Evolutionary conservation across 2,113 vertebrate genomes (phyloP).

Genomic region (Pollachius pollachius): DNA sequence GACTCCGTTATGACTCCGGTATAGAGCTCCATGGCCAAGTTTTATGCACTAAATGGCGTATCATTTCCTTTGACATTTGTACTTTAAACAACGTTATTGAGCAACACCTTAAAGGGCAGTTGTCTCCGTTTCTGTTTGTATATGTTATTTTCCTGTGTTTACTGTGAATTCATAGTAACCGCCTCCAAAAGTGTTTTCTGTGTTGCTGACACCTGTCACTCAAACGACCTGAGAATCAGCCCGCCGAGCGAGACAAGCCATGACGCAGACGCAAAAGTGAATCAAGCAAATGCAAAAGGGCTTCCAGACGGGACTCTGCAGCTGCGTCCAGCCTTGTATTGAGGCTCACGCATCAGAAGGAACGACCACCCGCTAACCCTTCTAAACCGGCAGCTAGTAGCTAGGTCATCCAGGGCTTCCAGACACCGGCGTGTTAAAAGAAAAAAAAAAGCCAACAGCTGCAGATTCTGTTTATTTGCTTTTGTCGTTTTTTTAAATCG

Average conservation of each 20-base stretch:
- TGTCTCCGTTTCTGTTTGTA: conserved; percentile 29
- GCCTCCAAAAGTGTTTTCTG: conserved; percentile 53
- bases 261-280: conserved; percentile 51
- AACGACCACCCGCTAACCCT: conserved; percentile 49
- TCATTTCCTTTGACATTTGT: conserved; percentile 42
- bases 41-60: conserved; percentile 43
- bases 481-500: conserved; percentile 5
- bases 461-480: conserved; percentile 59
- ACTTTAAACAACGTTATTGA: conserved; percentile 34
- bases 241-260: conserved; percentile 67
- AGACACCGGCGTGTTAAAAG: conserved; percentile 66
- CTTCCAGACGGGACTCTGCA: conserved; percentile 69
- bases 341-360: conserved; percentile 61
- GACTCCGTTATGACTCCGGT: conserved; percentile 34
- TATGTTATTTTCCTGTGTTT: conserved; percentile 23
- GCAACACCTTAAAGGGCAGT: conserved; percentile 32
- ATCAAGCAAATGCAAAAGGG: conserved; percentile 64
- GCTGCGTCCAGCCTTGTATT: conserved; percentile 64
- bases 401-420: conserved; percentile 81
- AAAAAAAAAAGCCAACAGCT: conserved; percentile 56
- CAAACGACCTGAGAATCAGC: conserved; percentile 39
- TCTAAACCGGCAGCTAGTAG: conserved; percentile 76
- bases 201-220: not conserved
- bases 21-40: conserved; percentile 35
- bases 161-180: conserved; percentile 53